Percentiles rank a stretch among this genome's conserved stretches.
Conservation (phyloP, 2,113 vertebrate genomes). For the Carassius auratus region DNA sequence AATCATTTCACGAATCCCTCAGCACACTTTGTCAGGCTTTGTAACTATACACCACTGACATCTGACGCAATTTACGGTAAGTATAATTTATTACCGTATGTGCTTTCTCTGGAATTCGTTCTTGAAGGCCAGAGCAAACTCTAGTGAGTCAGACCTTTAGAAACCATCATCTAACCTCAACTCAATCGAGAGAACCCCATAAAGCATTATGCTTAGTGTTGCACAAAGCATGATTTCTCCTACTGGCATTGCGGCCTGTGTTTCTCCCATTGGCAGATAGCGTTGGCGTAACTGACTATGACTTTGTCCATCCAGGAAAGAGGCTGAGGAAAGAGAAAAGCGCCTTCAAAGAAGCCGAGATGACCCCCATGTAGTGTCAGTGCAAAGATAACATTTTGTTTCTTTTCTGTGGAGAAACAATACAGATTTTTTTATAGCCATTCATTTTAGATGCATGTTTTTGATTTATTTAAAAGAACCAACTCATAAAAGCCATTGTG, state of each 20-base stretch:
- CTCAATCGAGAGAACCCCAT: background rate
- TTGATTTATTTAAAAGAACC: too few species aligned
- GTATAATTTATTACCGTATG: background rate
- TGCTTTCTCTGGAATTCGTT: background rate
- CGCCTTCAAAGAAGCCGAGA: slow-evolving; percentile 95
- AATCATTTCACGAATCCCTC: background rate
- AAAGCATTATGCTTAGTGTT: slow-evolving; percentile 33
- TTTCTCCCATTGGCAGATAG: slow-evolving; percentile 89
- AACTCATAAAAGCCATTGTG: too few species aligned
- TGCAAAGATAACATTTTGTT: slow-evolving; percentile 87
- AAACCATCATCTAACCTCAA: background rate
- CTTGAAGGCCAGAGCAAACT: slow-evolving; percentile 17
- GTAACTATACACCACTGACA: background rate
- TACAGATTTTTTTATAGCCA: too few species aligned
- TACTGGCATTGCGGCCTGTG: slow-evolving; percentile 77
- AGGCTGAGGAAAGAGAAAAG: slow-evolving; percentile 89
- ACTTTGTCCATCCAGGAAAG: slow-evolving; percentile 98
- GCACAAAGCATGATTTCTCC: slow-evolving; percentile 17
- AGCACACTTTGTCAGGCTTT: background rate
- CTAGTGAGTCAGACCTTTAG: background rate
- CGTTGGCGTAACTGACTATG: slow-evolving; percentile 86
- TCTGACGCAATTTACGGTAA: background rate
- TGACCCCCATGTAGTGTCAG: slow-evolving; percentile 93
- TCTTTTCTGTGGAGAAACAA: slow-evolving; percentile 77
- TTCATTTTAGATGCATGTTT: too few species aligned